phyloP scores from a whole-genome alignment of 2,888 invertebrate genomes.

The Coelinius sp. region DNA sequence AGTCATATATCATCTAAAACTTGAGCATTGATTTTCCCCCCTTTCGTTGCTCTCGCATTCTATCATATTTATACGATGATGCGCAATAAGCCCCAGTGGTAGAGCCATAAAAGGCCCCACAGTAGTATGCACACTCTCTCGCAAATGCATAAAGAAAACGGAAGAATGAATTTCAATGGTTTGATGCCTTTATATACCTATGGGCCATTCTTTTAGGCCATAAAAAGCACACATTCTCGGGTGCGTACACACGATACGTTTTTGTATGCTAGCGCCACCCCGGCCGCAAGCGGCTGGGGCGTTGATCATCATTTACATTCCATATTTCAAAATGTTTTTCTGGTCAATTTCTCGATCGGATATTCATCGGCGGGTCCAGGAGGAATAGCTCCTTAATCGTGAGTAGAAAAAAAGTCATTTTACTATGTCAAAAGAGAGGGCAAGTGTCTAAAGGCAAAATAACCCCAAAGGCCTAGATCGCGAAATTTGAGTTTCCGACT shows the following conservation, averaged over 20 bases:
- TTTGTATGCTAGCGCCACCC: slow-evolving; percentile 50
- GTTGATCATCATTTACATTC: too few relatives aligned
- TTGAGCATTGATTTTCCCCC: slow-evolving; percentile 31
- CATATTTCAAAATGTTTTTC: too few relatives aligned
- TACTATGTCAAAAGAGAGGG: too few relatives aligned
- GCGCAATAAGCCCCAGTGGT: slow-evolving; percentile 55
- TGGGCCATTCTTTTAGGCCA: slow-evolving; percentile 58
- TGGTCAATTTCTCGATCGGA: slow-evolving; percentile 39
- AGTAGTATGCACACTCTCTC: slow-evolving; percentile 18
- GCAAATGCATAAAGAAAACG: slow-evolving; percentile 57
- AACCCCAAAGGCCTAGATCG: too few relatives aligned
- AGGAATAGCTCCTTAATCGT: too few relatives aligned
- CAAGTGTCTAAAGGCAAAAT: too few relatives aligned
- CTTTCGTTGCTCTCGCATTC: slow-evolving; percentile 52
- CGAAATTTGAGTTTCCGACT: too few relatives aligned
- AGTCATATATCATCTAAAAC: slow-evolving; percentile 24
- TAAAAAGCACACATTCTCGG: slow-evolving; percentile 61
- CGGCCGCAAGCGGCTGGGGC: too few relatives aligned
- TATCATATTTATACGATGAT: slow-evolving; percentile 55
- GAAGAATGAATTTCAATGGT: slow-evolving; percentile 61
- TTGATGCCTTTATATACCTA: slow-evolving; percentile 56
- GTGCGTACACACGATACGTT: slow-evolving; percentile 37
- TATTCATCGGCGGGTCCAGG: too few relatives aligned
- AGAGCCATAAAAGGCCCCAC: slow-evolving; percentile 54
- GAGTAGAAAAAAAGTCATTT: too few relatives aligned